These are phyloP conservation scores for Protodeltote pygarga DNA, from an alignment of 2,888 invertebrate species.

Conservation along the genomic window DNA sequence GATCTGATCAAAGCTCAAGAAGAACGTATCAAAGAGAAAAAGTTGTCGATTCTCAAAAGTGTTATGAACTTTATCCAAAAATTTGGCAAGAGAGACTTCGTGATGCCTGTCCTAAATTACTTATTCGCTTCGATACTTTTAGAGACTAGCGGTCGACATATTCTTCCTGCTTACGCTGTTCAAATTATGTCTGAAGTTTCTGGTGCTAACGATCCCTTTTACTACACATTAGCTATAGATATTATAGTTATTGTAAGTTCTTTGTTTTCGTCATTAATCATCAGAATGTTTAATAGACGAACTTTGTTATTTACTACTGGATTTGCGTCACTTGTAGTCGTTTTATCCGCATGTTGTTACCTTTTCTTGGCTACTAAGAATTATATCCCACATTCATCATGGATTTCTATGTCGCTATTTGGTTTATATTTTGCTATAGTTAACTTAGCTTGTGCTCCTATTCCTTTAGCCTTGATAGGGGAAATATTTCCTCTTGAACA, in stretches of 20 bases:
- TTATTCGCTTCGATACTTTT: constrained; percentile 45
- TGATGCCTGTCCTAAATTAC: constrained; percentile 46
- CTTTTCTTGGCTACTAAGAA: constrained; percentile 36
- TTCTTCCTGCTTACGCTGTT: constrained; percentile 56
- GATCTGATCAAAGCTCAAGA: constrained; percentile 55
- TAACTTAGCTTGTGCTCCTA: constrained; percentile 54
- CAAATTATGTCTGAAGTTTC: constrained; percentile 55
- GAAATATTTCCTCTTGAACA: constrained; percentile 58
- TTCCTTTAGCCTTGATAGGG: constrained; percentile 52
- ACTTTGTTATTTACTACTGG: constrained; percentile 58
- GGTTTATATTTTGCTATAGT: constrained; percentile 48
- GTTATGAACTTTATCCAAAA: constrained; percentile 18
- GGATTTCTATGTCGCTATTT: constrained; percentile 49
- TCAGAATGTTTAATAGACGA: constrained; percentile 47
- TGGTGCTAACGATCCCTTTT: constrained; percentile 37
- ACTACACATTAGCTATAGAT: constrained; percentile 55
- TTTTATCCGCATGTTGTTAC: constrained; percentile 44
- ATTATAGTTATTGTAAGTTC: constrained; percentile 47
- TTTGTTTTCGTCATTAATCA: constrained; percentile 39
- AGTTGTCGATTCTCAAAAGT: background rate
- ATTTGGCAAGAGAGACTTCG: constrained; percentile 32
- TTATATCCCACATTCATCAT: constrained; percentile 37
- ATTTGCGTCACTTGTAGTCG: constrained; percentile 34
- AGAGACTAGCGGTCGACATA: constrained; percentile 54
- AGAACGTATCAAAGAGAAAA: constrained; percentile 12